phyloP scores from a whole-genome alignment of 2,888 invertebrate species.

The Melikaiella ostensackeni region DNA sequence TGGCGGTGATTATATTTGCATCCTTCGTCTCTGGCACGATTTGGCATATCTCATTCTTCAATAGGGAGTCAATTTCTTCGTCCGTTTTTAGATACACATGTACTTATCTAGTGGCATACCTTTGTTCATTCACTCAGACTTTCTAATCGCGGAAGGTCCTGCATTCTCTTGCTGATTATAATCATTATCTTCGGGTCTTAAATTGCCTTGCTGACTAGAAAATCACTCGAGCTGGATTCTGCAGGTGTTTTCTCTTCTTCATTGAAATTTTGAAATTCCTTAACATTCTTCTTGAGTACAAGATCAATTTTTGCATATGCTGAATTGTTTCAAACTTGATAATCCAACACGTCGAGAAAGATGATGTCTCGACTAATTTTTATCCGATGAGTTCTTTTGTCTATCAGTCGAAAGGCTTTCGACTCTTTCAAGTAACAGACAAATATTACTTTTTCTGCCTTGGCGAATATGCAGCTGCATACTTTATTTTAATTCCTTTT shows the following conservation, averaged over 20 bases:
- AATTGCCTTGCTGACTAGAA: neutral
- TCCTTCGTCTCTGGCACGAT: conserved; percentile 26
- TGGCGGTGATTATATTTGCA: conserved; percentile 46
- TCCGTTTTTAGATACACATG: neutral
- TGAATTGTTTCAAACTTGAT: neutral
- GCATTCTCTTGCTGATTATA: neutral
- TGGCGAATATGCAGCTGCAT: conserved; percentile 53
- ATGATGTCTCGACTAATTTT: neutral
- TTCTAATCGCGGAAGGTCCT: neutral
- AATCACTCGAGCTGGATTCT: neutral
- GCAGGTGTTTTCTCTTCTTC: neutral
- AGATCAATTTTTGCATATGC: neutral
- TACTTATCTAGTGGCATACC: conserved; percentile 20
- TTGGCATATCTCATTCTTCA: conserved; percentile 14
- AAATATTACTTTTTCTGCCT: neutral
- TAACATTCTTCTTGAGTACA: neutral
- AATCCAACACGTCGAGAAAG: neutral
- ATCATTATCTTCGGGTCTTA: too few species aligned
- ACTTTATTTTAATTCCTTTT: conserved; percentile 59
- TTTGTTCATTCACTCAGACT: neutral
- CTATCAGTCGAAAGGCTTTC: neutral
- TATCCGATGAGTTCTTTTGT: neutral
- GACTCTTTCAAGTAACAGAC: neutral
- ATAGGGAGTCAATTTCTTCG: conserved; percentile 21
- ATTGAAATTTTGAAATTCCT: neutral